Percentiles rank a stretch among this genome's conserved stretches.
Conservation (phyloP, 2,113 vertebrate species). For the Gymnobelideus leadbeateri region DNA sequence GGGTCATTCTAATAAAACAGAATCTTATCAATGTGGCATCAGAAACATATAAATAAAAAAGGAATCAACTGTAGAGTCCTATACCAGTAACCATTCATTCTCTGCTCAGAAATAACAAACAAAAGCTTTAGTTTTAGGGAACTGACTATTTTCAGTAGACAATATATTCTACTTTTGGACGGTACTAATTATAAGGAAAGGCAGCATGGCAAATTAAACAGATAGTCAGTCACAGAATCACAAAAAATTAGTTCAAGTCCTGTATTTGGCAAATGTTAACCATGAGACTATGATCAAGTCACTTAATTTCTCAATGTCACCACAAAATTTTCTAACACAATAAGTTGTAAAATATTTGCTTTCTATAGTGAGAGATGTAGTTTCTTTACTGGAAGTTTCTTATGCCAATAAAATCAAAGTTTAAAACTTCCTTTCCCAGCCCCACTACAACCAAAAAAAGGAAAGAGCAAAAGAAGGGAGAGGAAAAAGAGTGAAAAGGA, state of each 20-base stretch:
- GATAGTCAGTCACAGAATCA: background rate
- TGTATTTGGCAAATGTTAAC: background rate
- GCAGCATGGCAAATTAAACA: background rate
- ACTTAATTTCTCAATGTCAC: background rate
- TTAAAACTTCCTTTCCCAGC: background rate
- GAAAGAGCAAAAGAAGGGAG: background rate
- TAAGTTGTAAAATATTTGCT: background rate
- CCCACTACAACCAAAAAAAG: background rate
- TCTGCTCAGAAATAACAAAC: background rate
- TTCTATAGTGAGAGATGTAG: background rate
- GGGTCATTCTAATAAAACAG: constrained; percentile 11
- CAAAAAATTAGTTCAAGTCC: background rate
- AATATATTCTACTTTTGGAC: background rate
- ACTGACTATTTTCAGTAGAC: background rate
- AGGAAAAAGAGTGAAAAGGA: background rate
- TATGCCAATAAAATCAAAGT: background rate
- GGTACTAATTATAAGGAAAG: background rate
- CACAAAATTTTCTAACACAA: background rate
- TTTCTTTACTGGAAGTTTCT: background rate
- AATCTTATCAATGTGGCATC: background rate
- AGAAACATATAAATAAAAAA: too few species aligned
- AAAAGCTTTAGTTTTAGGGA: background rate
- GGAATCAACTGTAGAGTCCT: too few species aligned
- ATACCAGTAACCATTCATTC: background rate
- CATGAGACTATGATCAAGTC: background rate